Evolutionary conservation across 1,140 invertebrate species (phyloP).

Genomic region (Drosophila fuyamai): DNA sequence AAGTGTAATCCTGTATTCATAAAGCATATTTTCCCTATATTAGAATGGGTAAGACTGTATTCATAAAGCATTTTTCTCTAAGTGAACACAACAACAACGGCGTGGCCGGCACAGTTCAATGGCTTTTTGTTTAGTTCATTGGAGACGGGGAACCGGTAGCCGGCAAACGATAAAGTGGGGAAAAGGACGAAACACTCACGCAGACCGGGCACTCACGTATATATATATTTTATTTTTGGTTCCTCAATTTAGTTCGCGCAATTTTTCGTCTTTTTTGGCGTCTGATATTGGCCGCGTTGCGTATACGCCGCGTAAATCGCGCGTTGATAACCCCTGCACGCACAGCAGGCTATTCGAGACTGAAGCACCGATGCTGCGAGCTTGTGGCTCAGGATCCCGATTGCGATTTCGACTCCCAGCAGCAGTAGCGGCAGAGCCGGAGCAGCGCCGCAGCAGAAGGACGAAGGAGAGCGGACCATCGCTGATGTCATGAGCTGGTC

Average conservation of each 20-base stretch:
- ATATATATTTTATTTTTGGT: slow-evolving; percentile 12
- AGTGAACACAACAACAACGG: slow-evolving; percentile 28
- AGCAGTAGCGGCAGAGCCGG: slow-evolving; percentile 32
- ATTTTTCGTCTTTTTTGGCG: slow-evolving; percentile 67
- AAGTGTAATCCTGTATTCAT: no score
- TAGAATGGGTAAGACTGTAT: no score
- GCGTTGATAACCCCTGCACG: slow-evolving; percentile 79
- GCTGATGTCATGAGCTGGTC: slow-evolving; percentile 54
- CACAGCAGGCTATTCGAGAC: slow-evolving; percentile 79
- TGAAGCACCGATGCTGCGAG: slow-evolving; percentile 52
- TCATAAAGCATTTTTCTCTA: not conserved
- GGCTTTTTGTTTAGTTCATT: slow-evolving; percentile 67
- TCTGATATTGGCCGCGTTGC: slow-evolving; percentile 34
- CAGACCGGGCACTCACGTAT: slow-evolving; percentile 40
- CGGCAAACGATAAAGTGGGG: slow-evolving; percentile 54
- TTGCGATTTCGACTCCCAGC: slow-evolving; percentile 2
- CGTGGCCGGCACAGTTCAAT: slow-evolving; percentile 63
- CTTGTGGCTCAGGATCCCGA: slow-evolving; percentile 34
- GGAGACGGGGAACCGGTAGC: slow-evolving; percentile 29
- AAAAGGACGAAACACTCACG: slow-evolving; percentile 36
- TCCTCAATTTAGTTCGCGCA: slow-evolving; percentile 10
- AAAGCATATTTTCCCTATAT: slow-evolving; percentile 1
- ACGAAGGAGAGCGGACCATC: slow-evolving; percentile 21
- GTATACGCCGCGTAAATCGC: slow-evolving; percentile 73
- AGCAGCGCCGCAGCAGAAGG: slow-evolving; percentile 29